Evolutionary conservation across 2,113 vertebrate genomes (phyloP).

Genomic region (Penelope pileata): DNA sequence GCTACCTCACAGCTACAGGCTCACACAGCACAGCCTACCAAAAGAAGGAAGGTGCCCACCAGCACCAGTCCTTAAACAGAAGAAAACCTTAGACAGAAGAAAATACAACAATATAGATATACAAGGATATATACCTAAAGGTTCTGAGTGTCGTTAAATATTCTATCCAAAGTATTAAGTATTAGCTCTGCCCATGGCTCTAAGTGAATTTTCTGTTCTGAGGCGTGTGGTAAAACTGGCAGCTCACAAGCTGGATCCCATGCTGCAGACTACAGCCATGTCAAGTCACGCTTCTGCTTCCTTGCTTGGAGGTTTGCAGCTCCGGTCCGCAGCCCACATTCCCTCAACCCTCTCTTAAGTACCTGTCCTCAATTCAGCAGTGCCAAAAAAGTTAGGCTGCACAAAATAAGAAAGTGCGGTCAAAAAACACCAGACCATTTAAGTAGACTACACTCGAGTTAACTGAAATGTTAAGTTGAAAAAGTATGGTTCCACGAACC

Average conservation of each 20-base stretch:
- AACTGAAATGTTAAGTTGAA: constrained; percentile 23
- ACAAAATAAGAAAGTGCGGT: not conserved
- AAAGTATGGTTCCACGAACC: not conserved
- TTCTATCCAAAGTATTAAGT: not conserved
- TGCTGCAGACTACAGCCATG: not conserved
- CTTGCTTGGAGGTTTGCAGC: not conserved
- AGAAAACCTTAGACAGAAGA: not conserved
- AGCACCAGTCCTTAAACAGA: not conserved
- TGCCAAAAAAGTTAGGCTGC: not conserved
- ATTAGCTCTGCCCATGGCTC: not conserved
- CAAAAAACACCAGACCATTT: not conserved
- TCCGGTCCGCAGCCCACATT: rapidly evolving
- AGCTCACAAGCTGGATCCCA: not conserved
- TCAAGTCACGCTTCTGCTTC: not conserved
- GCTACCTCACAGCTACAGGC: rapidly evolving
- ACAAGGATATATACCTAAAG: not conserved
- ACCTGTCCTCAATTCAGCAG: not conserved
- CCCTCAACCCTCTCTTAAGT: not conserved
- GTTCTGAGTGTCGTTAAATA: not conserved
- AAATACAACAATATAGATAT: not conserved
- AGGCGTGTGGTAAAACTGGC: not conserved
- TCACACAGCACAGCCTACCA: not conserved
- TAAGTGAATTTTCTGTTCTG: not conserved
- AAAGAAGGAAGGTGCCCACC: not conserved
- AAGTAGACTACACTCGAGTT: not conserved